These are phyloP conservation scores for Stichopus horrens DNA, from an alignment of 53 echinoderm and acorn worm genomes.

Conservation along the genomic window DNA sequence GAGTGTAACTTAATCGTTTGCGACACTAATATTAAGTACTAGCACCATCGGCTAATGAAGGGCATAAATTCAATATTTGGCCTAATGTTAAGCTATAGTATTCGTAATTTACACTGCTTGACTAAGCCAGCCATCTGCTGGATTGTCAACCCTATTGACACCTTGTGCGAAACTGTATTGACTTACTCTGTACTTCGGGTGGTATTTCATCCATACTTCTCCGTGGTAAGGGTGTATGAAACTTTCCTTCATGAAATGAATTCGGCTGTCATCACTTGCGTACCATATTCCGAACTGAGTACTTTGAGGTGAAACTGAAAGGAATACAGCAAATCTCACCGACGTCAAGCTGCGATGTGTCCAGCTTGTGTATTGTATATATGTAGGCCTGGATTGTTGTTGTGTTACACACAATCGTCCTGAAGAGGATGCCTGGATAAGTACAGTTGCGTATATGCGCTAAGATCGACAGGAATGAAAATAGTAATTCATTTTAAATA, in stretches of 20 bases:
- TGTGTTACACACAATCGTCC: too few relatives aligned
- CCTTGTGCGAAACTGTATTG: background rate
- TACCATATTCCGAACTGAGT: slow-evolving; percentile 9
- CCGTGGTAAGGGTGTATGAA: background rate
- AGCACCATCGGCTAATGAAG: too few relatives aligned
- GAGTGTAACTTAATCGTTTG: too few relatives aligned
- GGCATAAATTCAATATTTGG: too few relatives aligned
- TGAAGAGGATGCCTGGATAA: too few relatives aligned
- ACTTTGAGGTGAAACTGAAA: background rate
- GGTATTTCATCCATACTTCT: slow-evolving; percentile 38
- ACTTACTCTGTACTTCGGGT: slow-evolving; percentile 40
- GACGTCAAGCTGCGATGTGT: background rate
- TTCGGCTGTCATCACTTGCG: slow-evolving; percentile 22
- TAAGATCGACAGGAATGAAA: too few relatives aligned
- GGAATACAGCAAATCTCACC: background rate
- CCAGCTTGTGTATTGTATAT: background rate
- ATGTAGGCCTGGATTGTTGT: too few relatives aligned
- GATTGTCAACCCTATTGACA: background rate
- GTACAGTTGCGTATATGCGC: too few relatives aligned
- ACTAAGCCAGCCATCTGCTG: background rate
- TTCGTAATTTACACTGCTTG: too few relatives aligned
- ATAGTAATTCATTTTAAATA: too few relatives aligned
- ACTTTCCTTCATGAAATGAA: slow-evolving; percentile 24
- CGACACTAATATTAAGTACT: too few relatives aligned
- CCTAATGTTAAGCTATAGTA: too few relatives aligned